Base-by-base conservation (phyloP, 1,140 invertebrate genomes). In the Zelostemma sp. region DNA sequence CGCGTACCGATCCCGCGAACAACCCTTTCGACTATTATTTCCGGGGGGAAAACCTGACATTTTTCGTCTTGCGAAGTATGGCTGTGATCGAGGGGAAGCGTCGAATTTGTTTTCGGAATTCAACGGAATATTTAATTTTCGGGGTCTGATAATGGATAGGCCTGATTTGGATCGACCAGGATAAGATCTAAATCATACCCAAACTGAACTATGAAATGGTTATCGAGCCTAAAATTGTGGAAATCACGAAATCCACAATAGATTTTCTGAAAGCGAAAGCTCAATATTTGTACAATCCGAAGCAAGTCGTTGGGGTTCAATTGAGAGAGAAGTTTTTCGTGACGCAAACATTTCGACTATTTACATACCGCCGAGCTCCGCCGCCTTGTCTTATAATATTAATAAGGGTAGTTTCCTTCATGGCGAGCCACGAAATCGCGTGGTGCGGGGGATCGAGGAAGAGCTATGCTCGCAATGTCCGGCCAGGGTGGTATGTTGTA, bases 381-480 rank as follows among this genome's bases (percentile, higher is more conserved):
- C 58, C 68, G 73, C 75, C 80, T 83, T 79, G 79, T 80, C 80
- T 82, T 81, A 79, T 82, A 82, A 79, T 85, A 84, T 85, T 83
- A 82, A 84, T 83, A 85, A 83, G 80, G 81, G 77, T 80, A 79
- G 78, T 82, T 83, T 80, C 77, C 74, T 68, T 64, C 38, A 72
- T 72, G 70, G 72, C 70, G 68, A 76, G 78, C 75, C 74, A 73
- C 71, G 75, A 69, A 70, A 77, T 78, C 57, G 50, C 19, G 35
- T 67, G 65, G 74, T 64, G 76, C 72, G 68, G 65, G 75, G 67
- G 21, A 25, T 72, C 51, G 70, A 55, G 73, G 58, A 80, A 79
- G 76, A 85, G 82, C 81, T 85, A 85, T 85, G 82, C 83, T 78
- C 50, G 82, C 81, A 80, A 85, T 85, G 83, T 84, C 81, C 81